Evolutionary conservation across 2,888 invertebrate genomes (phyloP).

Genomic region (Syrphus vitripennis): DNA sequence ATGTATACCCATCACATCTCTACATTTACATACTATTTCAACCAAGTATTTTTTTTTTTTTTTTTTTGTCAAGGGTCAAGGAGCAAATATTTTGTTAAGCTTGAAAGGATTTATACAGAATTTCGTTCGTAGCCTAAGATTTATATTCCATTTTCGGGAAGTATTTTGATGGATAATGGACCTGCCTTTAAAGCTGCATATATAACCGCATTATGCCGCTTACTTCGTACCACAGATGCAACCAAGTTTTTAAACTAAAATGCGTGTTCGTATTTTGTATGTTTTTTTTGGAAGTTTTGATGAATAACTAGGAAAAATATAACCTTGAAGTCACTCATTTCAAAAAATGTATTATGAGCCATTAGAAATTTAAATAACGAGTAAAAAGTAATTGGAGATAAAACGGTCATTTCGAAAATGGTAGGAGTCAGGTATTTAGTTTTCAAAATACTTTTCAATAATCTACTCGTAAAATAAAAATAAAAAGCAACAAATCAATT

Average conservation of each 20-base stretch:
- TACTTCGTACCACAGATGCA: neutral
- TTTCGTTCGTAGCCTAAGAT: neutral
- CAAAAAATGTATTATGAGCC: too few relatives aligned
- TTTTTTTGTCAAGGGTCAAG: constrained; percentile 9
- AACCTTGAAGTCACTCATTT: neutral
- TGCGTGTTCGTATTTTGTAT: neutral
- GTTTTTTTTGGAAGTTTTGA: neutral
- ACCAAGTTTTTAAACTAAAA: neutral
- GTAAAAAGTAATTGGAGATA: too few relatives aligned
- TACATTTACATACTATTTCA: neutral
- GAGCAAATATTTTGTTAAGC: neutral
- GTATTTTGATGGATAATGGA: constrained; percentile 20
- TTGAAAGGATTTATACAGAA: neutral
- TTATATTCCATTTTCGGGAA: neutral
- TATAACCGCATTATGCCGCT: neutral
- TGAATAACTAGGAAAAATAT: too few relatives aligned
- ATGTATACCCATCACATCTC: neutral
- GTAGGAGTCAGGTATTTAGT: too few relatives aligned
- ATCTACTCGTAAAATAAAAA: too few relatives aligned
- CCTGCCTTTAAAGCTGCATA: neutral
- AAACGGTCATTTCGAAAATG: too few relatives aligned
- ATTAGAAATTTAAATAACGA: too few relatives aligned
- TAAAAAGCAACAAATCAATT: too few relatives aligned
- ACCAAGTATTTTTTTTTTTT: neutral
- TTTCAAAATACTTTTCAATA: too few relatives aligned